These are phyloP conservation scores for Erpornis zantholeuca DNA, from an alignment of 2,113 vertebrate genomes.

Conservation along the genomic window DNA sequence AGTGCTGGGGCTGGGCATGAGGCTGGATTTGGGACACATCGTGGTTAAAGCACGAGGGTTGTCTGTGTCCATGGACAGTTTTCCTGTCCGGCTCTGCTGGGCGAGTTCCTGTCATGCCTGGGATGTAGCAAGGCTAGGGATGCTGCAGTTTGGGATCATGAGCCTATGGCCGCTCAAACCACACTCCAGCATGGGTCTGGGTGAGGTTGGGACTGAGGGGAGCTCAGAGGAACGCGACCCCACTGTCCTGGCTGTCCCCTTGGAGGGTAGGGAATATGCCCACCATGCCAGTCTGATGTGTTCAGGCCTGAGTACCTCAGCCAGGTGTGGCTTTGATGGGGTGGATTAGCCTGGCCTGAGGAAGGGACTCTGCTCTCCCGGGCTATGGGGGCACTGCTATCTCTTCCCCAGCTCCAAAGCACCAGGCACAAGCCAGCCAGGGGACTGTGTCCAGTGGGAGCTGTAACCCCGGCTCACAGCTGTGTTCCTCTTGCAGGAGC, in stretches of 20 bases:
- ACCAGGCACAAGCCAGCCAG: fast-evolving
- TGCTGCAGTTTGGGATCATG: neutral
- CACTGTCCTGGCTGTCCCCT: neutral
- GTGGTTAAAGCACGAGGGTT: fast-evolving
- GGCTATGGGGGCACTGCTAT: fast-evolving
- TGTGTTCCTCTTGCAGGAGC: slow-evolving; percentile 76
- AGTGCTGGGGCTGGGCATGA: too few relatives aligned
- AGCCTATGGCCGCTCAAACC: fast-evolving
- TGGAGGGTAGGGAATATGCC: fast-evolving
- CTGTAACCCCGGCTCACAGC: fast-evolving
- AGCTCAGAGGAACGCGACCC: fast-evolving
- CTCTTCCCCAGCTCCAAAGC: neutral
- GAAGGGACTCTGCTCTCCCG: fast-evolving
- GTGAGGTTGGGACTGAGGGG: fast-evolving
- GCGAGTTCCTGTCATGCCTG: fast-evolving
- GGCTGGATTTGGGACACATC: neutral
- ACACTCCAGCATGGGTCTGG: fast-evolving
- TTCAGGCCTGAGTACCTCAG: neutral
- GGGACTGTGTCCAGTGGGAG: fast-evolving
- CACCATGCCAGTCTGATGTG: fast-evolving
- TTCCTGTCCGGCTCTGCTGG: fast-evolving
- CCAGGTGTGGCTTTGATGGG: fast-evolving
- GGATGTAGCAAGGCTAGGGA: neutral
- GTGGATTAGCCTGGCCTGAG: fast-evolving
- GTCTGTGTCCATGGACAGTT: fast-evolving